phyloP scores from a whole-genome alignment of 2,797 vertebrate genomes.

The Apogon talboti region DNA sequence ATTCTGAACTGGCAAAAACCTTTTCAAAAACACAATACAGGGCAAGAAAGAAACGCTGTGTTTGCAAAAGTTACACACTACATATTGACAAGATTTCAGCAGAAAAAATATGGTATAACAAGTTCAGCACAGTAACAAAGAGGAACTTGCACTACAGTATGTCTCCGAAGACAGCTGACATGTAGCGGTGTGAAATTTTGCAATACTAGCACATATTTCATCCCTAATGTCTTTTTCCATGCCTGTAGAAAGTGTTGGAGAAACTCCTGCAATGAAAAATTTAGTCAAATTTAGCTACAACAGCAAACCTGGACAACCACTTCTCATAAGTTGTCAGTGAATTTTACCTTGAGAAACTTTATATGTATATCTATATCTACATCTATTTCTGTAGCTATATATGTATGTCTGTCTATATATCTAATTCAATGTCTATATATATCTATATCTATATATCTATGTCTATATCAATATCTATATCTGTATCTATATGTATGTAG shows the following conservation, averaged over 20 bases:
- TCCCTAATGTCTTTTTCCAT: conserved; percentile 40
- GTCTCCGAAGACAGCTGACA: conserved; percentile 52
- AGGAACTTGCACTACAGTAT: conserved; percentile 18
- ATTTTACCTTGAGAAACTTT: neutral
- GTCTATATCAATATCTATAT: too few species aligned
- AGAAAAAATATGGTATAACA: conserved; percentile 21
- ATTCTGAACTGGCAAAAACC: conserved; percentile 49
- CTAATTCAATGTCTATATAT: too few species aligned
- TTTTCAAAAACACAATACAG: conserved; percentile 54
- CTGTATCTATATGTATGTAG: too few species aligned
- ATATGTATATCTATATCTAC: too few species aligned
- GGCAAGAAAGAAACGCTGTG: conserved; percentile 49
- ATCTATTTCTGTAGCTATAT: neutral
- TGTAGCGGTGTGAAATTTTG: conserved; percentile 36
- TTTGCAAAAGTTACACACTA: conserved; percentile 52
- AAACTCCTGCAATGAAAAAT: conserved; percentile 43
- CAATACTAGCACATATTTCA: conserved; percentile 40
- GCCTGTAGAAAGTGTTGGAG: conserved; percentile 25
- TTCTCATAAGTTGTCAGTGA: conserved; percentile 2
- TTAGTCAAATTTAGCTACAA: conserved; percentile 19
- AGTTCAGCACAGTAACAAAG: conserved; percentile 39
- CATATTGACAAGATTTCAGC: conserved; percentile 45
- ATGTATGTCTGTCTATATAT: too few species aligned
- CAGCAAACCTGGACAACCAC: neutral
- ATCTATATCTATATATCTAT: too few species aligned